A percentile compares a stretch with the other conserved stretches of the same genome.
These are phyloP conservation scores for Drosophila neotestacea DNA, from an alignment of 2,888 invertebrate genomes.

Conservation along the genomic window DNA sequence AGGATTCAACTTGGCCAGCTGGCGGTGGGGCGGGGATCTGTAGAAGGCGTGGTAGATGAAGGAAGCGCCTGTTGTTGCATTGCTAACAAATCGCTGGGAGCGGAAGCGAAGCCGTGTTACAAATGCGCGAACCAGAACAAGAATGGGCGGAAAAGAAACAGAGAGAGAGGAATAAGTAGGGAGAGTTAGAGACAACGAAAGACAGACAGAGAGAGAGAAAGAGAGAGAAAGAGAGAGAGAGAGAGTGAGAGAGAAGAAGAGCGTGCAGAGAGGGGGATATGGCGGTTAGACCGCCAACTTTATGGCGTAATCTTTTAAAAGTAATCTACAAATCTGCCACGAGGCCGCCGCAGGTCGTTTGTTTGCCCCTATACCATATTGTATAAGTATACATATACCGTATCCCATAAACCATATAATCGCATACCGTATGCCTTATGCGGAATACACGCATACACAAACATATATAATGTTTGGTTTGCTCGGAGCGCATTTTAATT, in stretches of 20 bases:
- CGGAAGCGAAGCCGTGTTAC: slow-evolving; percentile 78
- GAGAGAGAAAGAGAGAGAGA: not conserved
- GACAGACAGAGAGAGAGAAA: not conserved
- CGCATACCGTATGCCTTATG: slow-evolving; percentile 39
- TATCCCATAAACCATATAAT: slow-evolving; percentile 7
- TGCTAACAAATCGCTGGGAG: slow-evolving; percentile 77
- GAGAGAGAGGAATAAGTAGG: not conserved
- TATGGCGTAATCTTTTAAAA: slow-evolving; percentile 80
- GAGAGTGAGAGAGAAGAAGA: slow-evolving; percentile 1
- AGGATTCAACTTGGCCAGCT: slow-evolving; percentile 44
- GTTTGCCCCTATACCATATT: slow-evolving; percentile 57
- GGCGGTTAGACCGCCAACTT: slow-evolving; percentile 72
- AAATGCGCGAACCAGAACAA: slow-evolving; percentile 78
- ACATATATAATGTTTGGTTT: slow-evolving; percentile 57
- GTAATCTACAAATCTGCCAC: slow-evolving; percentile 79
- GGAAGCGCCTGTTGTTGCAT: slow-evolving; percentile 74
- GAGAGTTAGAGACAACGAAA: not conserved
- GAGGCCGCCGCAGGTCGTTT: slow-evolving; percentile 77
- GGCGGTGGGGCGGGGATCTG: not conserved
- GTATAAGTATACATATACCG: not conserved
- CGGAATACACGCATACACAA: slow-evolving; percentile 40
- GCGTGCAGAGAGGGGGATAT: slow-evolving; percentile 2
- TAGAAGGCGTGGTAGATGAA: slow-evolving; percentile 15
- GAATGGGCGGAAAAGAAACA: slow-evolving; percentile 35
- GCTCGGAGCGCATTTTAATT: slow-evolving; percentile 67